Base-by-base conservation (phyloP, 2,113 vertebrate species). In the Rhabdornis inornatus region DNA sequence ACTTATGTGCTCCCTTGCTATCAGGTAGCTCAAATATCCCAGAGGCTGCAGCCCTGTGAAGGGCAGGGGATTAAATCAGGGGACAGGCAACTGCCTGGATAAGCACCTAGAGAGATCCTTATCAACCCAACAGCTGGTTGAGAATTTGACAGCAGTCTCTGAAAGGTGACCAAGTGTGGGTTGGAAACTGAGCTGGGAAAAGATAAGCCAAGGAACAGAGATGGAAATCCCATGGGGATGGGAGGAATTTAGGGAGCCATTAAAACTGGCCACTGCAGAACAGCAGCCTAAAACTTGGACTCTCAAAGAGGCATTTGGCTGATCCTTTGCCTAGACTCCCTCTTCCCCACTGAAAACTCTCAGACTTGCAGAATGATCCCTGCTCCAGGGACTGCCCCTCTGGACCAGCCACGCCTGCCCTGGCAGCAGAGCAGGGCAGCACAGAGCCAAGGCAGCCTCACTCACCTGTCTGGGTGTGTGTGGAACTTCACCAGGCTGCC, bases 401-500 rank as follows among this genome's bases (percentile, higher is more conserved):
- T 10, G 15, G 39, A n/a, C 8, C 40, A 42, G 10, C 21, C 79
- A 24, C 0, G 0, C 24, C 44, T 44, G 61, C 15, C 25, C 25
- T 16, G 56, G 66, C 28, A 59, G 53, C 1, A 1, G 4, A 50
- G 57, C 45, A 68, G 25, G 31, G 81, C 74, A 63, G 74, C 69
- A 31, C 1, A 11, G 39, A 66, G 49, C 30, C 50, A 27, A 20
- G 18, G 30, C 7, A 44, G 79, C 53, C 47, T 39, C 30, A 10
- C 97, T 98, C 94, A 99, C 99, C 98, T 98, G 96, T 99, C 98
- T 49, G 97, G 97, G 71, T 97, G 97, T 2, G 90, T 92, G n/a
- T 98, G 98, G 74, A 98, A 97, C 77, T 98, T 98, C 40, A 98
- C 97, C 69, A 99, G 98, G 81, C 97, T 99, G 97, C 98, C 98